Base-by-base conservation (phyloP, 2,797 vertebrate species). In the Aerospiza tachiro region DNA sequence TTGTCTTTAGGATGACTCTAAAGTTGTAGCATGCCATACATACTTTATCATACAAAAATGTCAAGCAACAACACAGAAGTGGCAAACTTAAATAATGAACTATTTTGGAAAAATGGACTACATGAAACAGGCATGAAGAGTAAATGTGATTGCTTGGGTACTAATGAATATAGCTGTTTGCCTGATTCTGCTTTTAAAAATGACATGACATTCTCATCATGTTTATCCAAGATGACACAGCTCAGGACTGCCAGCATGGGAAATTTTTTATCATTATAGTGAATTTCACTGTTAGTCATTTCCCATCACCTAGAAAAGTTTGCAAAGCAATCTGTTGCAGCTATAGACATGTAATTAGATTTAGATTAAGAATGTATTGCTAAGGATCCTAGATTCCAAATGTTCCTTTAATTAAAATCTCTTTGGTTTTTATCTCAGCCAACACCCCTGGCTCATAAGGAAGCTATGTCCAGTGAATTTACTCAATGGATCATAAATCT, bases 121-220 rank as follows among this genome's bases (percentile, higher is more conserved):
- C 11, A 44, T 20, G 20, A 59, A 81, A 63, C 35, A 72, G 11
- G 49, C 50, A 55, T 13, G 16, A 53, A 21, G 14, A 56, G 33
- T 65, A 56, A 84, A 40, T 23, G 16, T 15, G 50, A 84, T 73
- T 40, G 42, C 29, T 23, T 29, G 23, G 12, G 40, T 74, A n/a
- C 17, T 73, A 56, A n/a, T 29, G 29, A 73, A 84, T 65, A 29
- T 23, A 47, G 29, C 9, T 23, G 23, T 29, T 73, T 40, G 40
- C 11, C 59, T 40, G 19, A 74, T 65, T 28, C 42, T 73, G 49
- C 50, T 56, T 73, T 74, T 47, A n/a, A 65, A 63, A 56, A 74
- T 17, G 7, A 8, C 28, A 33, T 0, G 0, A n/a, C n/a, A n/a
- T 29, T 65, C 18, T 73, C 29, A 25, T 40, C 10, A 15, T 0